phyloP scores from a whole-genome alignment of 1,140 invertebrate genomes.

The Anthonomus grandis region DNA sequence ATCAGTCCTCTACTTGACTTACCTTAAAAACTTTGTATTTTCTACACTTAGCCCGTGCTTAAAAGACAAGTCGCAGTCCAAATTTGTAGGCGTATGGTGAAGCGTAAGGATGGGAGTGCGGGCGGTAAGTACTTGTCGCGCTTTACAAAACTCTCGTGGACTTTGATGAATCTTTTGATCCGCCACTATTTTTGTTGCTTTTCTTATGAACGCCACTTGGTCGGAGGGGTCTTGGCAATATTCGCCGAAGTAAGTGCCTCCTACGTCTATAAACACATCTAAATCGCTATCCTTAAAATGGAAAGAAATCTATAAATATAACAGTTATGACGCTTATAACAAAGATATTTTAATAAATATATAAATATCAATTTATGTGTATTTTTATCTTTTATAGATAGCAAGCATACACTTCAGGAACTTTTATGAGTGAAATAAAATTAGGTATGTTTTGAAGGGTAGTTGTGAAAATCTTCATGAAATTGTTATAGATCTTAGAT shows the following conservation, averaged over 20 bases:
- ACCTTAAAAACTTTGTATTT: slow-evolving; percentile 54
- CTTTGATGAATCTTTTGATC: slow-evolving; percentile 36
- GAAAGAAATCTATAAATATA: slow-evolving; percentile 4
- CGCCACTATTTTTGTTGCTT: slow-evolving; percentile 29
- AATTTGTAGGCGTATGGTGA: slow-evolving; percentile 45
- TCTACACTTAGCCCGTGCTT: slow-evolving; percentile 54
- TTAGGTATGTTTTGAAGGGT: too few species aligned
- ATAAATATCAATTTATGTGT: too few species aligned
- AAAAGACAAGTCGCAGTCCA: slow-evolving; percentile 59
- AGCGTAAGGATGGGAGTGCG: slow-evolving; percentile 58
- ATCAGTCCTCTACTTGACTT: slow-evolving; percentile 2
- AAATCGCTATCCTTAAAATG: slow-evolving; percentile 49
- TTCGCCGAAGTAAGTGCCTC: slow-evolving; percentile 42
- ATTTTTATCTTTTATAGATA: too few species aligned
- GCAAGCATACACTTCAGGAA: too few species aligned
- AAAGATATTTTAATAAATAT: neutral
- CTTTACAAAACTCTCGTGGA: too few species aligned
- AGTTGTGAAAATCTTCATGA: too few species aligned
- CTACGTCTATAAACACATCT: slow-evolving; percentile 53
- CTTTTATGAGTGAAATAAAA: too few species aligned
- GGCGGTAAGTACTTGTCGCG: slow-evolving; percentile 48
- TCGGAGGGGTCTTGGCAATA: slow-evolving; percentile 36
- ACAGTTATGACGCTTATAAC: neutral
- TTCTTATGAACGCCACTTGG: slow-evolving; percentile 39
- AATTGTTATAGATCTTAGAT: too few species aligned